A percentile compares a stretch with the other conserved stretches of the same genome.
Conservation (phyloP, 1,140 invertebrate genomes). For the Drosophila busckii region DNA sequence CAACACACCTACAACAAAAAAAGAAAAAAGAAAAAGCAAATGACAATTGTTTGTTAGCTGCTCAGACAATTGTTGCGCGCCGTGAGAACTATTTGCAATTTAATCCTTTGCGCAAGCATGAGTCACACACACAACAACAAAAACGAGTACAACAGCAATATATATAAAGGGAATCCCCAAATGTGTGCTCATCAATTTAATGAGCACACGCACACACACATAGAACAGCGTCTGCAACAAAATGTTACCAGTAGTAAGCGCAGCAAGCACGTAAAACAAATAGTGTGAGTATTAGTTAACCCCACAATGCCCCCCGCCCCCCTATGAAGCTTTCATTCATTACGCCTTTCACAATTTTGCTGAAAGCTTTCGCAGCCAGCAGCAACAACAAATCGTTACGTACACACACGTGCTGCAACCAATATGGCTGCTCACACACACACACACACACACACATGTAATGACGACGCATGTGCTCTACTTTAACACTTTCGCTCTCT, state of each 20-base stretch:
- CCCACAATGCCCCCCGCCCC: too few species aligned
- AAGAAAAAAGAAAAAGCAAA: constrained; percentile 2
- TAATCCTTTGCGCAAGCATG: constrained; percentile 55
- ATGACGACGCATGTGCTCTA: constrained; percentile 68
- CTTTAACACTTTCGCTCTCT: constrained; percentile 77
- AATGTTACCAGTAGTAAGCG: constrained; percentile 31
- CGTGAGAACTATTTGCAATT: constrained; percentile 52
- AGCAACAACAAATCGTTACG: constrained; percentile 38
- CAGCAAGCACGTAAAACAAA: constrained; percentile 35
- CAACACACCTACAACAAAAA: constrained; percentile 33
- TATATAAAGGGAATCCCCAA: constrained; percentile 50
- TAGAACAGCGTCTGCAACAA: constrained; percentile 4
- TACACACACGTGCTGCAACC: constrained; percentile 32
- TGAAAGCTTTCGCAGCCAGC: constrained; percentile 21
- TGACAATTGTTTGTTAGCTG: too few species aligned
- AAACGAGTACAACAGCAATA: background rate
- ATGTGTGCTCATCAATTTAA: constrained; percentile 54
- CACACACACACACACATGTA: constrained; percentile 6
- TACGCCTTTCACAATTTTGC: constrained; percentile 33
- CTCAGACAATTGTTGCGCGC: constrained; percentile 56
- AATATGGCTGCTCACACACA: constrained; percentile 57
- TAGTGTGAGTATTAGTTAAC: too few species aligned
- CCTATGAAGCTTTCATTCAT: constrained; percentile 6
- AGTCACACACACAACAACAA: constrained; percentile 24
- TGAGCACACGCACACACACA: constrained; percentile 19